A percentile compares a stretch with the other conserved stretches of the same genome.
Conservation (phyloP, 2,888 invertebrate species). For the Macrophya alboannulata region DNA sequence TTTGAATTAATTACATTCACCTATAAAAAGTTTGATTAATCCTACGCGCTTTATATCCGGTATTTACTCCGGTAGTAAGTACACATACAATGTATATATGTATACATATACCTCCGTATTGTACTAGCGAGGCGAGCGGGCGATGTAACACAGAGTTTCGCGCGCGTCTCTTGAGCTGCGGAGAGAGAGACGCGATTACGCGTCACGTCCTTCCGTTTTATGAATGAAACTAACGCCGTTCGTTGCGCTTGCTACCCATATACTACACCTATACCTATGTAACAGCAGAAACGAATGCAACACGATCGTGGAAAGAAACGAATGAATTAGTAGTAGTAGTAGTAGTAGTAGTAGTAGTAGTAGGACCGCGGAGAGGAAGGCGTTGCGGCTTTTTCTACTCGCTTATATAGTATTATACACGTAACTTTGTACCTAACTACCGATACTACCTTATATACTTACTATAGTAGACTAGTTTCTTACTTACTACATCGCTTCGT, state of each 20-base stretch:
- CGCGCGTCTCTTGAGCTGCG: neutral
- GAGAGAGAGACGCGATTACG: conserved; percentile 30
- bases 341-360: neutral
- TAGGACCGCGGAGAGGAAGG: neutral
- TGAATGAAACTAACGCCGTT: conserved; percentile 38
- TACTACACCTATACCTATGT: neutral
- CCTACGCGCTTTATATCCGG: too few relatives aligned
- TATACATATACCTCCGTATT: neutral
- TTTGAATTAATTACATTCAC: too few relatives aligned
- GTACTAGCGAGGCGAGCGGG: neutral
- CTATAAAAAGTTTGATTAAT: too few relatives aligned
- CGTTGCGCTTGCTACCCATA: neutral
- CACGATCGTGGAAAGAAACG: conserved; percentile 27
- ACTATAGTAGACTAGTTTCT: neutral
- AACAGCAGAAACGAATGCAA: too few relatives aligned
- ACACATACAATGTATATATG: neutral
- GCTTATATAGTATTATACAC: neutral
- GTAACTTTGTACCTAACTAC: neutral
- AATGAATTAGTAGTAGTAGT: neutral
- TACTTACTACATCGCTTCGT: neutral
- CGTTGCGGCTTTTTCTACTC: neutral
- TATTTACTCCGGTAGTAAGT: too few relatives aligned
- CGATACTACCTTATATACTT: neutral
- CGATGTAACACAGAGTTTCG: conserved; percentile 12
- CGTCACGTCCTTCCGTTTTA: conserved; percentile 35